Conservation (phyloP, 2,113 vertebrate genomes). For the Gambusia affinis region DNA sequence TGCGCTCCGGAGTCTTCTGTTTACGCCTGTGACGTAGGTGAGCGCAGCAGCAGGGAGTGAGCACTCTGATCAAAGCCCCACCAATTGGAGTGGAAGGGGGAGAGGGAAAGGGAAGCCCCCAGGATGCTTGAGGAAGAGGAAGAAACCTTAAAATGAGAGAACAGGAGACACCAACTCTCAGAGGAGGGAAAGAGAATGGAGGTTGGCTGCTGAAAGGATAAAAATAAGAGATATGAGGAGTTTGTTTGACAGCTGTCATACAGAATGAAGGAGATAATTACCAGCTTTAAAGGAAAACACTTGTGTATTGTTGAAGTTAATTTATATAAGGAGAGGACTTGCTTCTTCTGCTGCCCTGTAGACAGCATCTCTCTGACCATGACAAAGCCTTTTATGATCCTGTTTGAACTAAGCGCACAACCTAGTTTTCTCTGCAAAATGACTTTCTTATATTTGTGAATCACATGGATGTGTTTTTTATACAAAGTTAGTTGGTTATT, state of each 20-base stretch:
- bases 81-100: neutral
- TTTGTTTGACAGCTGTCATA: neutral
- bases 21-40: conserved; percentile 46
- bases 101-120: neutral
- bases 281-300: neutral
- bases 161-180: conserved; percentile 40
- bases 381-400: too few relatives aligned
- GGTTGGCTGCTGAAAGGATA: conserved; percentile 34
- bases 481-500: too few relatives aligned
- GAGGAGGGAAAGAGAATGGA: conserved; percentile 29
- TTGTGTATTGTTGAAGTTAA: neutral
- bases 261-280: neutral
- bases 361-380: too few relatives aligned
- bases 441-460: too few relatives aligned
- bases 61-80: conserved; percentile 55
- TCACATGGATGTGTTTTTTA: too few relatives aligned
- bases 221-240: conserved; percentile 30
- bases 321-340: too few relatives aligned
- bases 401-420: too few relatives aligned
- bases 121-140: conserved; percentile 16
- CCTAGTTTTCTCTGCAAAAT: too few relatives aligned
- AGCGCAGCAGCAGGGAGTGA: conserved; percentile 23
- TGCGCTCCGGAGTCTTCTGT: conserved; percentile 20
- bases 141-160: conserved; percentile 56
- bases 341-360: too few relatives aligned